Percentiles rank a stretch among this genome's conserved stretches.
Evolutionary conservation across 2,797 vertebrate species (phyloP).

Genomic region (Heliangelus exortis): DNA sequence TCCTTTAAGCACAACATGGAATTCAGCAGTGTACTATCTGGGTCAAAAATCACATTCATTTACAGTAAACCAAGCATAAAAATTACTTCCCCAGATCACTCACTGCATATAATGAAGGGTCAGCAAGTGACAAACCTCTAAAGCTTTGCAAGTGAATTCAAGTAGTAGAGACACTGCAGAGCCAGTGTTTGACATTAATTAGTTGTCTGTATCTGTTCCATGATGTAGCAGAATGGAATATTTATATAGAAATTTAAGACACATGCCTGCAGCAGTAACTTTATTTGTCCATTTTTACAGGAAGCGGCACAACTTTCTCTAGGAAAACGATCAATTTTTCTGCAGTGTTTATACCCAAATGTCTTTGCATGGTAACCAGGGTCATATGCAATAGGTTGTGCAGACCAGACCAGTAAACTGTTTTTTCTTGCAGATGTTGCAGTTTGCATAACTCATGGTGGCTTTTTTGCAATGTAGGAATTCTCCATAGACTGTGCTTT

Average conservation of each 20-base stretch:
- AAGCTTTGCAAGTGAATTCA: background rate
- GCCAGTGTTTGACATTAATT: background rate
- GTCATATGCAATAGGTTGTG: background rate
- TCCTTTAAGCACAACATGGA: background rate
- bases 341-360: background rate
- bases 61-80: background rate
- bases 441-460: background rate
- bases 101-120: background rate
- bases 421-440: background rate
- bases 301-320: background rate
- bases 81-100: background rate
- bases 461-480: background rate
- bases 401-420: background rate
- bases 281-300: background rate
- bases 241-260: background rate
- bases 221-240: background rate
- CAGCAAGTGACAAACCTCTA: background rate
- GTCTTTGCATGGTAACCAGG: background rate
- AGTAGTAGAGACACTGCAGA: background rate
- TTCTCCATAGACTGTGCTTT: background rate
- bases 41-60: background rate
- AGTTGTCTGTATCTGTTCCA: background rate
- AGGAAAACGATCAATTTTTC: background rate
- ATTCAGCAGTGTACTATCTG: background rate
- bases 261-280: background rate